Conservation (phyloP, 2,797 vertebrate species). For the Pseudocheirus occidentalis region DNA sequence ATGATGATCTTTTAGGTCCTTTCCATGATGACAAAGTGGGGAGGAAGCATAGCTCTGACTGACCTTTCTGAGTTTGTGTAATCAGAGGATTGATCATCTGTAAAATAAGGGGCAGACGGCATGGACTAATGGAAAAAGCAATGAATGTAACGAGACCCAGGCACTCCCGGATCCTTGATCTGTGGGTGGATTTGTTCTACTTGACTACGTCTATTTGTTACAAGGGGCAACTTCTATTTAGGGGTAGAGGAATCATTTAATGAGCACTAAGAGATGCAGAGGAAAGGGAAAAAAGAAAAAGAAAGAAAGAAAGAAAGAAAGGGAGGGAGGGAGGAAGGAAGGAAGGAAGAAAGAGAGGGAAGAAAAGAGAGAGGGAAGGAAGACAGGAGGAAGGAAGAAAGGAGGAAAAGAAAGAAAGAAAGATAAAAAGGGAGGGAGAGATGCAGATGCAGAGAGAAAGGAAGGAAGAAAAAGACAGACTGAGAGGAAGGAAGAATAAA, state of each 20-base stretch:
- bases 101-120: not conserved
- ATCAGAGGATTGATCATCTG: not conserved
- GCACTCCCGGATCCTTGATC: not conserved
- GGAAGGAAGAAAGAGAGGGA: no score
- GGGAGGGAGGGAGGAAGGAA: no score
- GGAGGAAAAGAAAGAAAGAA: no score
- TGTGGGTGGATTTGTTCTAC: not conserved
- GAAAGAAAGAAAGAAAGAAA: no score
- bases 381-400: rapidly evolving
- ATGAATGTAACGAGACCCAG: not conserved
- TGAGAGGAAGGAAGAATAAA: no score
- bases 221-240: not conserved
- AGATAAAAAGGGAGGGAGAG: rapidly evolving
- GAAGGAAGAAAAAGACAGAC: no score
- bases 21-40: not conserved
- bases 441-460: no score
- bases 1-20: not conserved
- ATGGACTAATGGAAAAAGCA: not conserved
- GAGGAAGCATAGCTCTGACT: not conserved
- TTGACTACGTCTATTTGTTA: not conserved
- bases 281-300: no score
- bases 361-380: rapidly evolving
- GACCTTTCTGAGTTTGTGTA: not conserved
- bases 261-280: not conserved
- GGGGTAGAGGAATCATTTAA: not conserved